These are phyloP conservation scores for Cyanistes caeruleus DNA, from an alignment of 2,113 vertebrate species.

Conservation along the genomic window DNA sequence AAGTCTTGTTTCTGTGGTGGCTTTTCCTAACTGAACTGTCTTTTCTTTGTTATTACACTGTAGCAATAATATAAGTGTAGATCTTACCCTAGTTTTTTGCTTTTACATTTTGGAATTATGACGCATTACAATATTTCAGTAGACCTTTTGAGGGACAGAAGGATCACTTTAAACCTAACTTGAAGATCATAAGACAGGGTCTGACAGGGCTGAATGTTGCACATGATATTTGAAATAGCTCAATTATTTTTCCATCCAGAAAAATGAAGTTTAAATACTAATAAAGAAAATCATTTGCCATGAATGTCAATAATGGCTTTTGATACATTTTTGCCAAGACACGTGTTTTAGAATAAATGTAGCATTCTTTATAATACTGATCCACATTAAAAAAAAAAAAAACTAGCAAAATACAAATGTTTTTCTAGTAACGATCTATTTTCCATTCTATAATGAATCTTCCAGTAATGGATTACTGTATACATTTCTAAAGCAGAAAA, in stretches of 20 bases:
- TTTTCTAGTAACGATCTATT: not conserved
- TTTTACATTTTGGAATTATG: not conserved
- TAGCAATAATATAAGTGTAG: not conserved
- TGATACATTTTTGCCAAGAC: not conserved
- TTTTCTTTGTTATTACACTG: not conserved
- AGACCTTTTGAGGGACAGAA: not conserved
- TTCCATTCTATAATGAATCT: not conserved
- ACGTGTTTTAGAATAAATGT: not conserved
- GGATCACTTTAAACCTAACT: not conserved
- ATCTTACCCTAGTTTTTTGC: not conserved
- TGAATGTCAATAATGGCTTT: not conserved
- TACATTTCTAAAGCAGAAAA: not conserved
- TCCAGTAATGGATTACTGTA: not conserved
- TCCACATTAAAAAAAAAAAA: not conserved
- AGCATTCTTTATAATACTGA: not conserved
- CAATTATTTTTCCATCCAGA: not conserved
- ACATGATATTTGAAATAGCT: not conserved
- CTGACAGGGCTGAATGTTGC: not conserved
- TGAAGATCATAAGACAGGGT: not conserved
- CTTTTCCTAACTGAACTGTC: not conserved
- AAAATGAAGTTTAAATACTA: not conserved
- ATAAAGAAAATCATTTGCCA: not conserved
- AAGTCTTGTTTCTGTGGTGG: not conserved
- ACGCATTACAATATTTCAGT: not conserved
- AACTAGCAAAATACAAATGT: not conserved